Percentiles rank a stretch among this genome's conserved stretches.
Evolutionary conservation across 2,113 vertebrate genomes (phyloP).

Genomic region (Sylvicapra grimmia): DNA sequence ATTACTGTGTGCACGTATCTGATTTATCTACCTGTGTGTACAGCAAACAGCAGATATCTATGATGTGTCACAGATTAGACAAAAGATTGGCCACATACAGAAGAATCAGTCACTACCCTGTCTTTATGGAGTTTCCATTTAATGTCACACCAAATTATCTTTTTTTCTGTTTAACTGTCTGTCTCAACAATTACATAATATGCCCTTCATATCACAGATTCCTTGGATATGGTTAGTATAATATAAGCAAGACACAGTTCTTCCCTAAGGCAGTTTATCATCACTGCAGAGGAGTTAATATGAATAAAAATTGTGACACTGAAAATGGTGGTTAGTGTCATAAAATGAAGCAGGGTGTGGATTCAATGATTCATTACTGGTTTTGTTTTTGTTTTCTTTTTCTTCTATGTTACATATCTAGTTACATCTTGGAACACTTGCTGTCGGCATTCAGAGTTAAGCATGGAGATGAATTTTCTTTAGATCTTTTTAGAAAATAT

Average conservation of each 20-base stretch:
- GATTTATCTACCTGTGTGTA: background rate
- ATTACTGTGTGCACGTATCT: rapidly evolving
- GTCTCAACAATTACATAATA: background rate
- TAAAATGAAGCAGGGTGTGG: background rate
- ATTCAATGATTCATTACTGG: background rate
- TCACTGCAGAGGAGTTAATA: background rate
- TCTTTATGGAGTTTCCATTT: background rate
- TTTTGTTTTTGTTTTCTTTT: background rate
- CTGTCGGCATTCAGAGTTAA: background rate
- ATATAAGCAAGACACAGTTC: background rate
- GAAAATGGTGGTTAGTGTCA: background rate
- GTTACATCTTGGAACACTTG: background rate
- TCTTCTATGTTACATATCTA: background rate
- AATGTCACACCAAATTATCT: background rate
- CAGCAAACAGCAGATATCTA: background rate
- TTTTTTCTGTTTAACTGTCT: background rate
- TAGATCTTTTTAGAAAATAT: background rate
- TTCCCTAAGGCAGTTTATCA: background rate
- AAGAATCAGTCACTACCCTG: background rate
- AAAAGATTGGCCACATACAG: background rate
- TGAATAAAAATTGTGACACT: background rate
- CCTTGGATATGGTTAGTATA: background rate
- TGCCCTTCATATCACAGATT: background rate
- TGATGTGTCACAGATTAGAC: too few relatives aligned
- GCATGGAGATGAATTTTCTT: background rate